Conservation (phyloP, 2,797 vertebrate species). For the Novumbra hubbsi region DNA sequence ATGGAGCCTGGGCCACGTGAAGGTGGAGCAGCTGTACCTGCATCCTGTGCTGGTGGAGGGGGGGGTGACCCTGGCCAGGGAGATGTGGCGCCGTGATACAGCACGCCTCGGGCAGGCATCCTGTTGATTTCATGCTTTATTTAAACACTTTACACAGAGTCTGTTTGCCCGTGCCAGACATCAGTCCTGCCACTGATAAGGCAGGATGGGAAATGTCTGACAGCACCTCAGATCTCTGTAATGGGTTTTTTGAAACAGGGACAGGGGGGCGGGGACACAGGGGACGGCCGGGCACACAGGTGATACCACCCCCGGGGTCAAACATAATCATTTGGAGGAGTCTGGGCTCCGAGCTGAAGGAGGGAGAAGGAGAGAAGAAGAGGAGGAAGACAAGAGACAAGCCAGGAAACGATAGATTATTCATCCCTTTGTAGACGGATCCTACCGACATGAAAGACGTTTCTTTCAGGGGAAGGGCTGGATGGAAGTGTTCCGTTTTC, state of each 20-base stretch:
- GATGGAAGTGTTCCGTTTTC: neutral
- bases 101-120: conserved; percentile 52
- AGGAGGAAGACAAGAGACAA: conserved; percentile 6
- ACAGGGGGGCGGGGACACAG: conserved; percentile 56
- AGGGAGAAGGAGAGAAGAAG: neutral
- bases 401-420: conserved; percentile 19
- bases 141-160: conserved; percentile 69
- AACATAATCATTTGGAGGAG: conserved; percentile 19
- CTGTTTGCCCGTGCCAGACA: conserved; percentile 74
- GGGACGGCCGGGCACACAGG: conserved; percentile 23
- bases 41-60: conserved; percentile 26
- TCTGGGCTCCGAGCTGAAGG: neutral
- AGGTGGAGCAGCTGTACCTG: conserved; percentile 64
- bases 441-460: conserved; percentile 49
- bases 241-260: conserved; percentile 70
- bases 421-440: conserved; percentile 42
- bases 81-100: conserved; percentile 31
- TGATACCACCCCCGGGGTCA: conserved; percentile 22
- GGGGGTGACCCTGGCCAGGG: conserved; percentile 5
- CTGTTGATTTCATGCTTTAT: conserved; percentile 77
- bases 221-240: conserved; percentile 68
- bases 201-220: conserved; percentile 67
- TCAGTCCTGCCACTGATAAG: conserved; percentile 72
- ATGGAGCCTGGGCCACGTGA: neutral
- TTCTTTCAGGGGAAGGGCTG: neutral